These are phyloP conservation scores for Ceriagrion tenellum DNA, from an alignment of 2,888 invertebrate genomes.

Conservation along the genomic window DNA sequence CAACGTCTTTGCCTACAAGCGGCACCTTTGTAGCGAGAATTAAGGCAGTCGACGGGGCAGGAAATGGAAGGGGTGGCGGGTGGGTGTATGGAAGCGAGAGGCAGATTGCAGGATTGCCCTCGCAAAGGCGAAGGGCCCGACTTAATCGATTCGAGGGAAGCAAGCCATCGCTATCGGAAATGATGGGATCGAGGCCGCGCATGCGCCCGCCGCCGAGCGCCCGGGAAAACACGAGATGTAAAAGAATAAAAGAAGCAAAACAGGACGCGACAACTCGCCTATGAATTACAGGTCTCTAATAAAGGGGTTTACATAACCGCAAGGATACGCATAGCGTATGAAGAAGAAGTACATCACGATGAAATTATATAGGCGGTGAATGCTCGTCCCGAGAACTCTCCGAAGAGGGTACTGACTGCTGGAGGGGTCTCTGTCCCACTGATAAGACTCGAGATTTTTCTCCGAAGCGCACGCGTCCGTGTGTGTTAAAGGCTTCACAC, in stretches of 20 bases:
- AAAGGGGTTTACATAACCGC: slow-evolving; percentile 58
- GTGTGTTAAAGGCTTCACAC: neutral
- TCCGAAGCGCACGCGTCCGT: neutral
- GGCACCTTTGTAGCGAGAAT: slow-evolving; percentile 48
- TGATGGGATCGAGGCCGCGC: slow-evolving; percentile 14
- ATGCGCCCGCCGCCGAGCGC: neutral
- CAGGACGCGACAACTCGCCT: slow-evolving; percentile 3
- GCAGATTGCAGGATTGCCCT: slow-evolving; percentile 25
- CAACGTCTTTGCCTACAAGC: neutral
- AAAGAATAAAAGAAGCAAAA: neutral
- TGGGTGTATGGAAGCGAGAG: neutral
- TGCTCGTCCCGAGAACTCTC: neutral
- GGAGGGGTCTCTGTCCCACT: neutral
- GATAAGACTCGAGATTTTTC: slow-evolving; percentile 2
- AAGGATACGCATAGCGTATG: slow-evolving; percentile 19
- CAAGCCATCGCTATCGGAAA: slow-evolving; percentile 47
- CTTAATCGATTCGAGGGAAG: slow-evolving; percentile 60
- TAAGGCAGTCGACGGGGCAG: slow-evolving; percentile 5
- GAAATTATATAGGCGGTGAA: slow-evolving; percentile 54
- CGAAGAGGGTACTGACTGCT: neutral
- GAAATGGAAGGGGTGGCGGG: neutral
- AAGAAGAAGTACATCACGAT: slow-evolving; percentile 10
- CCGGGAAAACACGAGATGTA: neutral
- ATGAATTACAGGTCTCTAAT: slow-evolving; percentile 32
- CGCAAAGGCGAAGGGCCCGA: neutral